Evolutionary conservation across 2,113 vertebrate genomes (phyloP), one percentile per base, ranked within the genome.

Genomic region (Gobio gobio): DNA sequence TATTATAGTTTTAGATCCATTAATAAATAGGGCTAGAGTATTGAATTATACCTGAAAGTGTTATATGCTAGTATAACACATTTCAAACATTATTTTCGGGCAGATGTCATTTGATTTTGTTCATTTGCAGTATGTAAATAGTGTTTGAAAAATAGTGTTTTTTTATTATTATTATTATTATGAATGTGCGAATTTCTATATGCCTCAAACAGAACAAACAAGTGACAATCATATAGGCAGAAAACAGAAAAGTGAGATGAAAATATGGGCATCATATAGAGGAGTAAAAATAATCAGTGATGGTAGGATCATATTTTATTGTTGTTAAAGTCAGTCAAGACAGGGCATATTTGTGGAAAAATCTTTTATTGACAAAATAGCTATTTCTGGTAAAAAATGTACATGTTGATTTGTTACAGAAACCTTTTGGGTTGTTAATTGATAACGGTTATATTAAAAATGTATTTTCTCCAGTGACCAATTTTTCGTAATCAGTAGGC

Each of bases 201-300:
- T 29, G 75, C 74, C 49, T 79, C 51, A 47, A 79, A 68, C 61
- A 74, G 33, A 85, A 58, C 75, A 77, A 84, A 63, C 75, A 61
- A 54, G 26, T 47, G 76, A 79, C 83, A 85, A 85, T 85, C 76
- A 78, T 43, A 12, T 61, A 70, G 40, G 51, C n/a, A 2, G 76
- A 47, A 47, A 14, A 58, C n/a, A 33, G 74, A 4, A 40, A 40
- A 6, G 40, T 40, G 40, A 10, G 59, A 26, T 63, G 10, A 72
- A 72, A 72, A 72, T 10, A 8, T 70, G 66, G 72, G 14, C 45
- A 13, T 22, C 9, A 24, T 61, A 9, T 24, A 61, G 22, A 24
- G 10, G 4, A 43, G 9, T 3, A 7, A 45, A 45, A 73, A 43
- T n/a, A 2, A 13, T 45, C 70, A 47, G 10, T 73, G 14, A 43